Base-by-base conservation (phyloP, 2,113 vertebrate species). In the Myrmophylax atrothorax region DNA sequence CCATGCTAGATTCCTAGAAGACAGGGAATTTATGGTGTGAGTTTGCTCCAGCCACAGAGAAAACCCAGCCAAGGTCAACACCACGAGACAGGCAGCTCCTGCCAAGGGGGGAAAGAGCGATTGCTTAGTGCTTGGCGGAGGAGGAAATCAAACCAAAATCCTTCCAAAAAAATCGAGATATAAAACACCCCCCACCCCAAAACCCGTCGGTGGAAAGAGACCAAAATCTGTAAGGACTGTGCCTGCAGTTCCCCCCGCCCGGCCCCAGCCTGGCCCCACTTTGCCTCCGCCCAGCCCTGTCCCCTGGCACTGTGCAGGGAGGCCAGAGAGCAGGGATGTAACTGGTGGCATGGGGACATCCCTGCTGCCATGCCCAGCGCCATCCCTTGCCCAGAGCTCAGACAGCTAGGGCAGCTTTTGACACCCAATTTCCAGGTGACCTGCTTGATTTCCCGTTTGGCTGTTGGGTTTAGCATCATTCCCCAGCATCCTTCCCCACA, bases 1-100 rank as follows among this genome's bases (percentile, higher is more conserved):
- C 98, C 98, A 98, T 97, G 98, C 98, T 98, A 94, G 95, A 98
- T 98, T 98, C 98, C 98, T 98, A 98, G 98, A 98, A 98, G 98
- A 98, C 98, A 98, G 97, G 94, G 98, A 98, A 98, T 98, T 98
- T 98, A 98, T 98, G 98, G 98, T 98, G 97, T 98, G 98, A 98
- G 96, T 91, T 93, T 82, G 96, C 96, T 97, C 98, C 98, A 98
- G 97, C 95, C 97, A 1, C 95, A 74, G 59, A 55, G 79, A 52
- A 69, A 96, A 89, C 93, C 23, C 72, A 81, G 98, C 98, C 98
- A 98, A 98, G 97, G 98, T 98, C 98, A 98, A 98, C 97, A 98
- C 97, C 97, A 89, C 62, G 78, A 96, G 97, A 96, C 96, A 87
- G 95, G 94, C 95, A 87, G 85, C 90, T 76, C 80, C 90, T 97